Conservation (phyloP, 2,888 invertebrate genomes). For the Aphodius sticticus region DNA sequence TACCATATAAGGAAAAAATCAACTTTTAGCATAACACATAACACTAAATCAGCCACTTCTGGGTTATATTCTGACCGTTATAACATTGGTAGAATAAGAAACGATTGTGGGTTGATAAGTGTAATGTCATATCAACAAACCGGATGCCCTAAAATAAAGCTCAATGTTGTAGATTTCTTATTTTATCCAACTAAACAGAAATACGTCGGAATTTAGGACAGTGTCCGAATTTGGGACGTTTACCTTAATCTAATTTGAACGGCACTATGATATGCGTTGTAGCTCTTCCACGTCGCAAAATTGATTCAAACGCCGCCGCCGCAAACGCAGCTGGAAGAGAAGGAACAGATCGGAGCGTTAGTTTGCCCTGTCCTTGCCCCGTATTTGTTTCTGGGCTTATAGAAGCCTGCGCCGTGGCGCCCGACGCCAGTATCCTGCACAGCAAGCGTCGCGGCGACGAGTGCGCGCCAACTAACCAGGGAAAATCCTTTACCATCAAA, state of each 20-base stretch:
- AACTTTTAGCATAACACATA: too few species aligned
- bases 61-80: too few species aligned
- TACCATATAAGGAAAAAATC: too few species aligned
- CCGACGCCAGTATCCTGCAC: conserved; percentile 38
- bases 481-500: not conserved
- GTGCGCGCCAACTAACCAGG: conserved; percentile 21
- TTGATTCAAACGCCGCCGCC: conserved; percentile 31
- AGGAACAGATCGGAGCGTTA: conserved; percentile 32
- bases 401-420: conserved; percentile 50
- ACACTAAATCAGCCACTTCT: too few species aligned
- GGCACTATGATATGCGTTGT: not conserved
- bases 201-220: too few species aligned
- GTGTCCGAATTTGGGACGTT: too few species aligned
- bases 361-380: conserved; percentile 52
- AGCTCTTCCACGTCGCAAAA: conserved; percentile 30
- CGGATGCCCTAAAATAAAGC: too few species aligned
- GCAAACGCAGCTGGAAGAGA: not conserved
- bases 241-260: not conserved
- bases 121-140: too few species aligned
- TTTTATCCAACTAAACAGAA: too few species aligned
- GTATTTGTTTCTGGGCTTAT: conserved; percentile 51
- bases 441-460: conserved; percentile 27
- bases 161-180: too few species aligned
- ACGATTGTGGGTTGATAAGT: too few species aligned
- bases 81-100: too few species aligned